Conservation (phyloP, 2,888 invertebrate genomes). For the Diploptera punctata region DNA sequence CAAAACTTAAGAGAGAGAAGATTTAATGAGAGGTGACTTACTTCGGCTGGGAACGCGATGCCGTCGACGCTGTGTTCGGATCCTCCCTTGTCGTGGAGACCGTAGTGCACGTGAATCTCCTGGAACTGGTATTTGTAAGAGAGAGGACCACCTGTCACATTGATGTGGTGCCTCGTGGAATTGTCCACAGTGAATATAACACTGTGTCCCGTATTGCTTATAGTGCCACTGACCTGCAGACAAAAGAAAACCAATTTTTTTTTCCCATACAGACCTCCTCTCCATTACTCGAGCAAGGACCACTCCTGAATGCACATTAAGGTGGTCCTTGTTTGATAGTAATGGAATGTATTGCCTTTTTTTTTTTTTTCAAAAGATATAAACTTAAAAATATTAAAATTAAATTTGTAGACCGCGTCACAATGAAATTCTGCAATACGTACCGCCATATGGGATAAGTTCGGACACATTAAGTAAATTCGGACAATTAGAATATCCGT, state of each 20-base stretch:
- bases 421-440: too few relatives aligned
- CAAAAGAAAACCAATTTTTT: neutral
- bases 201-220: conserved; percentile 94
- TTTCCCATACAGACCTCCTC: neutral
- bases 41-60: conserved; percentile 97
- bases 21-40: conserved; percentile 66
- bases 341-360: too few relatives aligned
- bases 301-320: neutral
- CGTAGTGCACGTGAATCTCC: conserved; percentile 95
- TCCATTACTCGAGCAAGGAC: neutral
- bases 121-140: conserved; percentile 96
- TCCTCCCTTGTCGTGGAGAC: conserved; percentile 88
- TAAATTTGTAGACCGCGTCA: neutral
- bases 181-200: conserved; percentile 91
- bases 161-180: conserved; percentile 83
- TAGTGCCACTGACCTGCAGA: conserved; percentile 83
- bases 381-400: too few relatives aligned
- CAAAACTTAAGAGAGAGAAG: too few relatives aligned
- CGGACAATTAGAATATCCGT: too few relatives aligned
- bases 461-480: too few relatives aligned
- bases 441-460: too few relatives aligned
- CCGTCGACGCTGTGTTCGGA: conserved; percentile 98
- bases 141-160: conserved; percentile 94
- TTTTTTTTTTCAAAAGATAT: too few relatives aligned
- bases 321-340: neutral